Evolutionary conservation across 1,140 invertebrate species (phyloP).

Genomic region (Camponotus vicinus): DNA sequence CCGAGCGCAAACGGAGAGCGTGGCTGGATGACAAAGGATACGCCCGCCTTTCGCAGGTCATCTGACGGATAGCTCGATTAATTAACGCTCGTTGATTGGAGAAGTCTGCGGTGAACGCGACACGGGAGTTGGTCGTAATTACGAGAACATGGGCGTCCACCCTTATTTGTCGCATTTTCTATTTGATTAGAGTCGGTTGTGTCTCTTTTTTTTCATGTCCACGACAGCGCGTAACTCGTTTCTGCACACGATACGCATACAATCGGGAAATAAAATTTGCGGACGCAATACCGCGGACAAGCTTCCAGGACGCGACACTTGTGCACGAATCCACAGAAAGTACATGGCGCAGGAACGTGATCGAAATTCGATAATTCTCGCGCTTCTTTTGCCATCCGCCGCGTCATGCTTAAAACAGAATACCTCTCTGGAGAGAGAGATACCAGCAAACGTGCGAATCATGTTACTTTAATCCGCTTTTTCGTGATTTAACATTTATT

Average conservation of each 20-base stretch:
- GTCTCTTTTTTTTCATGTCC: conserved; percentile 1
- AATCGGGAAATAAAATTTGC: conserved; percentile 68
- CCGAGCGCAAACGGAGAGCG: conserved; percentile 5
- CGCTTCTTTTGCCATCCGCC: conserved; percentile 1
- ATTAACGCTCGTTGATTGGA: conserved; percentile 74
- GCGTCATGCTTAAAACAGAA: conserved; percentile 18
- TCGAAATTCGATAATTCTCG: conserved; percentile 75
- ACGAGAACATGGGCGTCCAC: conserved; percentile 41
- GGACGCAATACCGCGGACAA: conserved; percentile 63
- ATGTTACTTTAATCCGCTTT: neutral
- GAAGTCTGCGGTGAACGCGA: conserved; percentile 52
- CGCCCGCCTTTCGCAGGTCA: conserved; percentile 38
- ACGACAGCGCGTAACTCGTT: conserved; percentile 27
- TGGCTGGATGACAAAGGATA: conserved; percentile 39
- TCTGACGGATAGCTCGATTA: conserved; percentile 65
- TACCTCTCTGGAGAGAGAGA: neutral
- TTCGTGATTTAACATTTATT: conserved; percentile 8
- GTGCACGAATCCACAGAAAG: conserved; percentile 69
- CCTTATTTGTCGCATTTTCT: conserved; percentile 53
- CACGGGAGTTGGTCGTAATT: conserved; percentile 59
- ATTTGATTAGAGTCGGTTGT: conserved; percentile 65
- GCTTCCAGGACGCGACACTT: conserved; percentile 58
- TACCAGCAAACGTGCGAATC: neutral
- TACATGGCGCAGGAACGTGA: conserved; percentile 72
- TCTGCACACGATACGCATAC: conserved; percentile 8